These are phyloP conservation scores for Panopea generosa DNA, from an alignment of 2,888 invertebrate genomes.

Conservation along the genomic window DNA sequence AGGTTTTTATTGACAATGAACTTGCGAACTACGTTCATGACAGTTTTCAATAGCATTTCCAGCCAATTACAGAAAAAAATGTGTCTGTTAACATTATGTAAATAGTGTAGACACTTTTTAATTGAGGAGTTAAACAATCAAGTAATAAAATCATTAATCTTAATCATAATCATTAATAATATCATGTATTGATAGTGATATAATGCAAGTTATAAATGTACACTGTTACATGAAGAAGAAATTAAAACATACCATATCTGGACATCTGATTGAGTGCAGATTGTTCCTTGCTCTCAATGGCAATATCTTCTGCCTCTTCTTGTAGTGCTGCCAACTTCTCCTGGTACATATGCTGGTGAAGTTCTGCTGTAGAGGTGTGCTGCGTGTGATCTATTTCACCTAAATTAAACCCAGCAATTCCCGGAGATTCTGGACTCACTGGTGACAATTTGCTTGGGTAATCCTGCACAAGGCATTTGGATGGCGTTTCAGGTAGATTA, in stretches of 20 bases:
- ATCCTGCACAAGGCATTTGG: constrained; percentile 9
- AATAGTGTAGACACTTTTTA: no score
- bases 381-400: constrained; percentile 51
- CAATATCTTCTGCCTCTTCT: constrained; percentile 54
- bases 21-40: no score
- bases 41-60: no score
- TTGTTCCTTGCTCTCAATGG: constrained; percentile 49
- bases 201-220: no score
- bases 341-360: constrained; percentile 39
- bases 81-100: no score
- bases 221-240: no score
- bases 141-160: no score
- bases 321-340: constrained; percentile 41
- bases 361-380: constrained; percentile 34
- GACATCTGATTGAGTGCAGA: constrained; percentile 37
- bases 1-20: no score
- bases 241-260: constrained; percentile 41
- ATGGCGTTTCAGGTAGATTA: constrained; percentile 20
- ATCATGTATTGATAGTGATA: no score
- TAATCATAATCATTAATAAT: no score
- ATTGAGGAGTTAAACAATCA: no score
- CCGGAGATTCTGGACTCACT: constrained; percentile 48
- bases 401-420: constrained; percentile 52
- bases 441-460: constrained; percentile 16
- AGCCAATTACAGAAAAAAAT: no score